Percentiles rank a stretch among this genome's conserved stretches.
These are phyloP conservation scores for Cremastobaeus sp. DNA, from an alignment of 2,888 invertebrate species.

Conservation along the genomic window DNA sequence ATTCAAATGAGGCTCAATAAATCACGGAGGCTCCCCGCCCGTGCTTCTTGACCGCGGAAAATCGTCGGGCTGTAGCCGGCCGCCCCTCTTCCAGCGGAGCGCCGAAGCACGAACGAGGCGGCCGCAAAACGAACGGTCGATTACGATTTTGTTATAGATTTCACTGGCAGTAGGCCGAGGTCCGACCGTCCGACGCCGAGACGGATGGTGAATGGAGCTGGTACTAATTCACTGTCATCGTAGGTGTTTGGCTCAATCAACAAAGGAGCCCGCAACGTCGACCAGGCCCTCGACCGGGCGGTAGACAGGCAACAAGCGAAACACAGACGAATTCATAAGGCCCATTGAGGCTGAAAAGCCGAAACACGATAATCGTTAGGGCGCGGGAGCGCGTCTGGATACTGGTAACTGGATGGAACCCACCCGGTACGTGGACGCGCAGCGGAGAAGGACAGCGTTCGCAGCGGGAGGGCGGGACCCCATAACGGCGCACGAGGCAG, in stretches of 20 bases:
- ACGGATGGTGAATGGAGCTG: conserved; percentile 17
- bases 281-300: background rate
- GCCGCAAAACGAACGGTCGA: too few relatives aligned
- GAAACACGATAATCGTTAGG: conserved; percentile 50
- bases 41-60: too few relatives aligned
- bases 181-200: background rate
- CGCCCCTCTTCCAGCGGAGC: too few relatives aligned
- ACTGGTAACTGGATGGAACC: conserved; percentile 37
- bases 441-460: conserved; percentile 62
- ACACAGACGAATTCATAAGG: conserved; percentile 45
- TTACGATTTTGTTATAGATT: too few relatives aligned
- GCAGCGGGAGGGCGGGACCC: conserved; percentile 72
- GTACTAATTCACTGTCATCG: conserved; percentile 37
- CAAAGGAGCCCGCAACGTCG: conserved; percentile 15
- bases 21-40: too few relatives aligned
- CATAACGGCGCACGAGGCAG: conserved; percentile 73
- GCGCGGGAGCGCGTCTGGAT: conserved; percentile 29
- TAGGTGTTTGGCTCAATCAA: conserved; percentile 46
- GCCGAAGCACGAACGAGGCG: too few relatives aligned
- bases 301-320: conserved; percentile 20
- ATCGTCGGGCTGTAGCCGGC: too few relatives aligned
- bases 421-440: conserved; percentile 60
- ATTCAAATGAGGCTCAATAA: too few relatives aligned
- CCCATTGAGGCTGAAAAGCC: conserved; percentile 44
- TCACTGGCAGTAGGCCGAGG: too few relatives aligned